Evolutionary conservation across 1,140 invertebrate genomes (phyloP), one percentile per base, ranked within the genome.

Genomic region (Pseudomyrmex sp.): DNA sequence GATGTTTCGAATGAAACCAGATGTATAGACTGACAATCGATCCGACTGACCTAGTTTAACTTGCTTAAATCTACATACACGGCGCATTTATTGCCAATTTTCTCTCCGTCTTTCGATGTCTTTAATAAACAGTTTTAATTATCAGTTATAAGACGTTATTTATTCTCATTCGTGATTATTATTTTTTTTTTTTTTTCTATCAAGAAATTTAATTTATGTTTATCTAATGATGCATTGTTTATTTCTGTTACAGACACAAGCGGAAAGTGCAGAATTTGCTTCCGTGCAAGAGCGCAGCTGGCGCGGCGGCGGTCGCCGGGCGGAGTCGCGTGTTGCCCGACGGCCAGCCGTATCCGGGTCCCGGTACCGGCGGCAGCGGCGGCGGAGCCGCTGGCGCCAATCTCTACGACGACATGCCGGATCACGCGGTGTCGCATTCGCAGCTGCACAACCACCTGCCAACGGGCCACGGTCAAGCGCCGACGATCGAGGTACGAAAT

Each of bases 231-330:
- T n/a, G 2, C 35, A 7, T 18, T 13, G 9, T 18, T 10, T 18
- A 35, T 46, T 4, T 2, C 9, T 44, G 35, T 94, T 95, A 1
- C 95, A 97, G 96, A 92, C 96, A 96, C 91, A 96, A 96, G 91
- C 95, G 96, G 90, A 96, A 96, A 95, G 96, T 96, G 92, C 96
- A 96, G 93, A 96, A 96, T 86, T 95, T 97, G 85, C 93, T 96
- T 84, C 96, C 96, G 23, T 96, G 96, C 93, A 97, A 97, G 92
- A 96, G 95, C 62, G 96, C 96, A 52, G 96, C 95, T 20, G 95
- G 95, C 63, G 95, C 90, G 46, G 93, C 92, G 85, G 93, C 93
- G 85, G 92, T 95, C 76, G 95, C 93, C 46, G 95, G 95, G 18
- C 95, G 96, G 15, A 79, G 79, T 10, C 77, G 89, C 10, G 85